Evolutionary conservation across 2,888 invertebrate genomes (phyloP).

Genomic region (Gastrophysa polygoni): DNA sequence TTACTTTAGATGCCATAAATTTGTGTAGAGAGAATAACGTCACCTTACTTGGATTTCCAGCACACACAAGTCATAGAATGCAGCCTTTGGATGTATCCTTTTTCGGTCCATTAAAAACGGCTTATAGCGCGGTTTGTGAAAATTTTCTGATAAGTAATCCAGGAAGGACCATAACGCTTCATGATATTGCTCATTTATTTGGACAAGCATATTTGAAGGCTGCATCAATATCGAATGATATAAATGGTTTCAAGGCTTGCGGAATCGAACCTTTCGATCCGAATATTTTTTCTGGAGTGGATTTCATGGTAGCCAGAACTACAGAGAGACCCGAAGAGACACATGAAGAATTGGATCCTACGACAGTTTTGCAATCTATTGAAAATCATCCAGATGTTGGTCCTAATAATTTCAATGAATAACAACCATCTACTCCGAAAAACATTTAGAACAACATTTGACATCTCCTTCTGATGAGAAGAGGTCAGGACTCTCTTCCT

Average conservation of each 20-base stretch:
- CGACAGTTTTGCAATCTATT: not conserved
- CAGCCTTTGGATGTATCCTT: conserved; percentile 21
- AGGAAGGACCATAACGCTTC: conserved; percentile 17
- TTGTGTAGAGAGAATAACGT: conserved; percentile 19
- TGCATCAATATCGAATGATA: conserved; percentile 5
- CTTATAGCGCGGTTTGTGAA: conserved; percentile 24
- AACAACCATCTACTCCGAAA: not conserved
- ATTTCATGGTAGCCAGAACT: no score
- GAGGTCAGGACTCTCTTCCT: no score
- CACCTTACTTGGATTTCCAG: conserved; percentile 23
- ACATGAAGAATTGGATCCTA: not conserved
- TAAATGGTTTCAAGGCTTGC: conserved; percentile 2
- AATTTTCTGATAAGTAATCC: conserved; percentile 18
- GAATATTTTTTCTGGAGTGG: conserved; percentile 8
- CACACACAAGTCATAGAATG: conserved; percentile 21
- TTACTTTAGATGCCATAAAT: conserved; percentile 21
- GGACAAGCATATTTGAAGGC: conserved; percentile 18
- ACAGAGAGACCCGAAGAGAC: not conserved
- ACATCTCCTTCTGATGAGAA: no score
- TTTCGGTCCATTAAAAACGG: conserved; percentile 23
- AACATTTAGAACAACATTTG: no score
- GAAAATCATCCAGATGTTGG: not conserved
- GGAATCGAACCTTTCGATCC: not conserved
- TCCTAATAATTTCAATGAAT: no score
- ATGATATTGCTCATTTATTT: conserved; percentile 24